Percentiles rank a stretch among this genome's conserved stretches.
These are phyloP conservation scores for Sarcophaga subvicina DNA, from an alignment of 2,888 invertebrate genomes.

Conservation along the genomic window DNA sequence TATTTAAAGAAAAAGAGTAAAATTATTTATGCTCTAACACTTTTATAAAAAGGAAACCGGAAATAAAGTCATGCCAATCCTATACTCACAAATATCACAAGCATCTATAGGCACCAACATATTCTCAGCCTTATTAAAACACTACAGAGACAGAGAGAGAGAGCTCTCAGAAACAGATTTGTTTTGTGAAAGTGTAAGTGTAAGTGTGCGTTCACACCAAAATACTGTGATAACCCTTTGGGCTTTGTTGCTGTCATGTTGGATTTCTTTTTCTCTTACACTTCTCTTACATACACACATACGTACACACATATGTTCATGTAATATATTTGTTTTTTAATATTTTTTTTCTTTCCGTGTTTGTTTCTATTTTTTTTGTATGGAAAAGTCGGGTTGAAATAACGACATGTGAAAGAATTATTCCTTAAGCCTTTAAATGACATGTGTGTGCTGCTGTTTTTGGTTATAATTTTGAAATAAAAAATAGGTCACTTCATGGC, in stretches of 20 bases:
- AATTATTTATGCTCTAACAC: constrained; percentile 7
- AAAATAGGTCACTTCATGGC: neutral
- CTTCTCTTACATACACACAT: too few relatives aligned
- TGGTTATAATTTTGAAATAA: neutral
- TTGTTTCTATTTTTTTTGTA: neutral
- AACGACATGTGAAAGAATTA: neutral
- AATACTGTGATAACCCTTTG: constrained; percentile 19
- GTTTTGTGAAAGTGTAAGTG: neutral
- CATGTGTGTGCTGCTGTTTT: neutral
- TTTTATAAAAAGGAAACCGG: constrained; percentile 15
- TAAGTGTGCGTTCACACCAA: neutral
- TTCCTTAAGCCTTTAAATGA: neutral
- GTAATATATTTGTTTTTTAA: constrained; percentile 11
- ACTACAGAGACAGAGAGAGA: neutral
- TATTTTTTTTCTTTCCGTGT: neutral
- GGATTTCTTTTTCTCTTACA: constrained; percentile 9
- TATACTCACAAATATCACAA: neutral
- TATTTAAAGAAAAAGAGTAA: neutral
- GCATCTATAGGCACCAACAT: neutral
- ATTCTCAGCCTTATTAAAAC: neutral
- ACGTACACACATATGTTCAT: neutral
- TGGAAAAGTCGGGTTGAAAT: neutral
- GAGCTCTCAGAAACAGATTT: too few relatives aligned
- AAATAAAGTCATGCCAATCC: neutral
- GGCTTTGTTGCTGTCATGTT: constrained; percentile 17